Base-by-base conservation (phyloP, 64 coral and sea anemone genomes). In the Hydrozoanthus tunicans region DNA sequence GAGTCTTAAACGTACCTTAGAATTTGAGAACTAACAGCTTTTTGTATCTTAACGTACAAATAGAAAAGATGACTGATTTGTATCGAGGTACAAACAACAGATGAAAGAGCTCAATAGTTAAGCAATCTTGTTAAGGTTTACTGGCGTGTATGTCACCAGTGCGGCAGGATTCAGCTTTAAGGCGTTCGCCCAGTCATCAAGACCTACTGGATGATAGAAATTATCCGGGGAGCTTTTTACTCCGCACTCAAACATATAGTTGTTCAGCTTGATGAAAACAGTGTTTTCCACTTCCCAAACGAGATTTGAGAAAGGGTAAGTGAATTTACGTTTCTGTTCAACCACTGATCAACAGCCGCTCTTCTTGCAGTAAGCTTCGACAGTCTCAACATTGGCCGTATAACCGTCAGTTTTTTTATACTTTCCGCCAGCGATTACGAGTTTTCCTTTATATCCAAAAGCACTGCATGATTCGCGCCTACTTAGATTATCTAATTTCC, bases 311-410 rank as follows among this genome's bases (percentile, higher is more conserved):
- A 51, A 70, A 53, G 12, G 59, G 32, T 56, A 23, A 80, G n/a
- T n/a, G 59, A 80, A 3, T 6, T 8, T 13, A 51, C 9, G 82
- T 7, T 86, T 86, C 32, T 86, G 82, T 27, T 6, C 8, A 5
- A 86, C 64, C 70, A 14, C 43, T 53, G 82, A 70, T 62, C 82
- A 86, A 14, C 12, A 9, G 51, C 53, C 64, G 3, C 4, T 86
- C 64, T 86, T 11, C 20, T 86, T 70, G 64, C 63, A 70, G 82
- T 86, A 86, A 52, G 25, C 82, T 86, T 70, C 82, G 9, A 86
- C 82, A n/a, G 64, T 86, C 4, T 43, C 9, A 9, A 25, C 1
- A 9, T 17, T 54, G 55, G 0, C 1, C 1, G 4, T 3, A 5
- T 5, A 7, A 20, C 15, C 8, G 23, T 69, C 4, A 1, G 0